Conservation (phyloP, 1,140 invertebrate genomes). For the Drosophila sp. region DNA sequence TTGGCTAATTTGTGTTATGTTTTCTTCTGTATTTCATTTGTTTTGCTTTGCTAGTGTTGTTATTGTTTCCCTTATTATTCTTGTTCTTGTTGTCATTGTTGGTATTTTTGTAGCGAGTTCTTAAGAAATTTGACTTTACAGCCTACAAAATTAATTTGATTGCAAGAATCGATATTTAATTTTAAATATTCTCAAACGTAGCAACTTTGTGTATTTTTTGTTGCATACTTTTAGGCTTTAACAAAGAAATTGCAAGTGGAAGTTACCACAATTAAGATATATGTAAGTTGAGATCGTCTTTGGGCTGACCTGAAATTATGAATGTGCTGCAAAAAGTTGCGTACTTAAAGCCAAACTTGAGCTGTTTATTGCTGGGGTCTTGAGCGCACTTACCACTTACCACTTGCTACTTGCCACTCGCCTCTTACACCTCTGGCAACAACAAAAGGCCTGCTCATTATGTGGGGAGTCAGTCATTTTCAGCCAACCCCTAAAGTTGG, state of each 20-base stretch:
- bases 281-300: background rate
- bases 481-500: conserved; percentile 39
- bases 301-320: background rate
- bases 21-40: conserved; percentile 51
- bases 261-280: conserved; percentile 5
- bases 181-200: conserved; percentile 1
- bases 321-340: conserved; percentile 25
- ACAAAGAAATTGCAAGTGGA: too few relatives aligned
- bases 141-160: conserved; percentile 31
- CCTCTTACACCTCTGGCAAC: background rate
- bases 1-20: conserved; percentile 74
- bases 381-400: conserved; percentile 73
- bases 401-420: conserved; percentile 25
- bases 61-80: conserved; percentile 10
- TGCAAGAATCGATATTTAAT: conserved; percentile 20
- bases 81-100: conserved; percentile 10
- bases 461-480: conserved; percentile 3
- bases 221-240: conserved; percentile 10
- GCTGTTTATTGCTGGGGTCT: conserved; percentile 51
- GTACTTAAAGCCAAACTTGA: conserved; percentile 40
- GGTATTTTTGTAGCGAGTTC: conserved; percentile 16
- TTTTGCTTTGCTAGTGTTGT: too few relatives aligned
- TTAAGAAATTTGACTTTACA: conserved; percentile 32
- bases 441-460: conserved; percentile 68
- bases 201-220: background rate